Evolutionary conservation across 2,888 invertebrate genomes (phyloP).

Genomic region (Monochamus alternatus): DNA sequence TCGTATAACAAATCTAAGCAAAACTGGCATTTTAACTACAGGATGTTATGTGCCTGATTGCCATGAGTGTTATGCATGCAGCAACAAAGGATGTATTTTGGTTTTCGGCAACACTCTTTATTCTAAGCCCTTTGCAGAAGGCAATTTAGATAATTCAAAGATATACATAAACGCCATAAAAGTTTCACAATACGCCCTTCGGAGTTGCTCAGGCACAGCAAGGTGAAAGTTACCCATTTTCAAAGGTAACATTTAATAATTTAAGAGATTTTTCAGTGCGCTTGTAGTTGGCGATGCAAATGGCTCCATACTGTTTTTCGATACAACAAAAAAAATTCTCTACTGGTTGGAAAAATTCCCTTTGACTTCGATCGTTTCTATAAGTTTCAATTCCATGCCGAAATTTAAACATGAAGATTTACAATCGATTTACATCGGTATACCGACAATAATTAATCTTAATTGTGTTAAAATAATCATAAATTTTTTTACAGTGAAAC

Average conservation of each 20-base stretch:
- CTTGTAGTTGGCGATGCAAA: constrained; percentile 73
- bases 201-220: constrained; percentile 72
- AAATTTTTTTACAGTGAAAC: constrained; percentile 36
- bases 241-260: too few relatives aligned
- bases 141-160: constrained; percentile 67
- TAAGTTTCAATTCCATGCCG: constrained; percentile 72
- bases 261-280: constrained; percentile 48
- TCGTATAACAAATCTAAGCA: constrained; percentile 67
- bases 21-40: constrained; percentile 71
- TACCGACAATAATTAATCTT: constrained; percentile 6
- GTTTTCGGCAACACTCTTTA: constrained; percentile 73
- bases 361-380: constrained; percentile 71
- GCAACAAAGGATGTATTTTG: constrained; percentile 72
- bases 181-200: constrained; percentile 69
- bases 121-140: constrained; percentile 63
- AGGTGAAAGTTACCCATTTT: constrained; percentile 67
- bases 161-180: constrained; percentile 73
- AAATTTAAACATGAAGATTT: constrained; percentile 48
- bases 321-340: constrained; percentile 74
- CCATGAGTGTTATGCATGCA: constrained; percentile 72
- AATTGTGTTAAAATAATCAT: not conserved
- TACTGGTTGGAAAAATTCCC: constrained; percentile 74
- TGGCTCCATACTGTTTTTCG: constrained; percentile 77
- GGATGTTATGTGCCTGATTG: constrained; percentile 73
- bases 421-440: constrained; percentile 45